phyloP scores from a whole-genome alignment of 2,797 vertebrate species.

The Rhinatrema bivittatum region DNA sequence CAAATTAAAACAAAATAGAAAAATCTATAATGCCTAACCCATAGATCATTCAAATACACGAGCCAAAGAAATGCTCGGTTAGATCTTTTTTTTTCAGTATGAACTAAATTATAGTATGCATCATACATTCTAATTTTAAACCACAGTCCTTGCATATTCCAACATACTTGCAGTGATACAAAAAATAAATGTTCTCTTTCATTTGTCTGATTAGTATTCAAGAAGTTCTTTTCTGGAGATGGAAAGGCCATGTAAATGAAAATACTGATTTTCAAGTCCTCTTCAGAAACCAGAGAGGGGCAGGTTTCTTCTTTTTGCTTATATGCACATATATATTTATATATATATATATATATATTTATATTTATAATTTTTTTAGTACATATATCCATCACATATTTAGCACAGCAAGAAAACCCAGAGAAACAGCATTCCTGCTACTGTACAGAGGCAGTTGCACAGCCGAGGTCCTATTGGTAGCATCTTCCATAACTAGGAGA shows the following conservation, averaged over 20 bases:
- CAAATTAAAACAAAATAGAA: constrained; percentile 73
- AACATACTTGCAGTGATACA: constrained; percentile 80
- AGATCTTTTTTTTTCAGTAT: constrained; percentile 61
- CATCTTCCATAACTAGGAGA: not conserved
- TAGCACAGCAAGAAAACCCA: constrained; percentile 47
- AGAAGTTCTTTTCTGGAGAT: constrained; percentile 55
- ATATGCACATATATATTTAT: constrained; percentile 39
- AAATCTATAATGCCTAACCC: constrained; percentile 77
- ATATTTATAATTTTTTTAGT: no score
- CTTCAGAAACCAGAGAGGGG: constrained; percentile 43
- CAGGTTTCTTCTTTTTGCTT: constrained; percentile 34
- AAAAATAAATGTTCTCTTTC: constrained; percentile 69
- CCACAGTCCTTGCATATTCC: constrained; percentile 87
- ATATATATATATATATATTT: constrained; percentile 45
- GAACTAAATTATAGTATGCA: constrained; percentile 80
- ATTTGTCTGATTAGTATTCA: constrained; percentile 64
- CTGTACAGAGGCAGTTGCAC: no score
- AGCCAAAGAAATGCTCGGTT: constrained; percentile 71
- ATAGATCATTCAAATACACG: constrained; percentile 65
- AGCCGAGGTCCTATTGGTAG: not conserved
- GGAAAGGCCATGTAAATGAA: constrained; percentile 66
- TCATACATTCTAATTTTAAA: constrained; percentile 88
- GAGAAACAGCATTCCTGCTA: no score
- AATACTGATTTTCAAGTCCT: constrained; percentile 68
- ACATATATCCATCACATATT: constrained; percentile 58